These are phyloP conservation scores for Eupithecia insigniata DNA, from an alignment of 2,888 invertebrate species.

Conservation along the genomic window DNA sequence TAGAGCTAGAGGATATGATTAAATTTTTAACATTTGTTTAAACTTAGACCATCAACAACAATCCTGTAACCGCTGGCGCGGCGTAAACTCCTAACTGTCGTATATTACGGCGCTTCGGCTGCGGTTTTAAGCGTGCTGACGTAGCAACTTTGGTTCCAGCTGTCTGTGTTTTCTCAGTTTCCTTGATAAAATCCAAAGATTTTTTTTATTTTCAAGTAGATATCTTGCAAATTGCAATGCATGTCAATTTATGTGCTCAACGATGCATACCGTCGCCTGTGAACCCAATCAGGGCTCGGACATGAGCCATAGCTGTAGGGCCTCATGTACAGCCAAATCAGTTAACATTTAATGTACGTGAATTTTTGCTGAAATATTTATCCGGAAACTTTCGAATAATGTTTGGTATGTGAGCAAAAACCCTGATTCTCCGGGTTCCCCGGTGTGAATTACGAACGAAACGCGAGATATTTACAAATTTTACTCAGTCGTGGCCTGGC, in stretches of 20 bases:
- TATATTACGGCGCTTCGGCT: conserved; percentile 14
- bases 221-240: background rate
- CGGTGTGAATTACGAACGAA: conserved; percentile 25
- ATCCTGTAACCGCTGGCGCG: conserved; percentile 20
- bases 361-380: background rate
- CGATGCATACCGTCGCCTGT: background rate
- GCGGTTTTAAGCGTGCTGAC: background rate
- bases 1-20: background rate
- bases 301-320: background rate
- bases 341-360: background rate
- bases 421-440: conserved; percentile 12
- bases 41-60: conserved; percentile 19
- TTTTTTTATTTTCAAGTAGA: background rate
- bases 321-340: background rate
- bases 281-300: background rate
- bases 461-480: conserved; percentile 31
- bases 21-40: conserved; percentile 11
- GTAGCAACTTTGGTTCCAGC: background rate
- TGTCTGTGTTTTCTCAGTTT: background rate
- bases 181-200: background rate
- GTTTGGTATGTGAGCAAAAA: conserved; percentile 3
- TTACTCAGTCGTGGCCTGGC: conserved; percentile 39
- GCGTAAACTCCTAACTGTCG: conserved; percentile 18
- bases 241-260: background rate
- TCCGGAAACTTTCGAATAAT: background rate